Evolutionary conservation across 2,888 invertebrate genomes (phyloP).

Genomic region (Dynastes tityus): DNA sequence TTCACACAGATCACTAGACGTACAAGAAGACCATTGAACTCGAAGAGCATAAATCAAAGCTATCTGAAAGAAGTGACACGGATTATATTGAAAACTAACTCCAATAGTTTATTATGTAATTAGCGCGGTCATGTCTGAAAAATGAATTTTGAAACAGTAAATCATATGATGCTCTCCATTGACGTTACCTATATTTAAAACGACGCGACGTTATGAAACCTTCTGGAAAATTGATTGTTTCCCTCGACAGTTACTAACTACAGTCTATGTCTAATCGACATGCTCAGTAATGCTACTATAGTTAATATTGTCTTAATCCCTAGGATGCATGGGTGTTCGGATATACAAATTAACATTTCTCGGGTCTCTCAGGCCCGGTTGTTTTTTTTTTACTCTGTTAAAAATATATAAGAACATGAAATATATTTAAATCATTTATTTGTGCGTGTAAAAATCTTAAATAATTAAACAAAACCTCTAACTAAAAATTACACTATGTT

Average conservation of each 20-base stretch:
- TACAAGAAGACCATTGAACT: background rate
- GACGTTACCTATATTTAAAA: constrained; percentile 12
- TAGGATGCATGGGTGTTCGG: too few relatives aligned
- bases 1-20: background rate
- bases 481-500: too few relatives aligned
- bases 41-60: constrained; percentile 15
- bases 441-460: too few relatives aligned
- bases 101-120: constrained; percentile 27
- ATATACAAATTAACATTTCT: too few relatives aligned
- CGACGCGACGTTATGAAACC: background rate
- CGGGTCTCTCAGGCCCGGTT: too few relatives aligned
- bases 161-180: background rate
- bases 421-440: too few relatives aligned
- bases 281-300: background rate
- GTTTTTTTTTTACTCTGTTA: too few relatives aligned
- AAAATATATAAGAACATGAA: too few relatives aligned
- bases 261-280: background rate
- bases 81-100: constrained; percentile 23
- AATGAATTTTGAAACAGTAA: constrained; percentile 17
- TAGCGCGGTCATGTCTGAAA: constrained; percentile 11
- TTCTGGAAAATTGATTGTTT: constrained; percentile 11
- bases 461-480: too few relatives aligned
- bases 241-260: background rate
- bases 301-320: too few relatives aligned
- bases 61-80: constrained; percentile 23